These are phyloP conservation scores for Medauroidea extradentata DNA, from an alignment of 1,140 invertebrate species.

Conservation along the genomic window DNA sequence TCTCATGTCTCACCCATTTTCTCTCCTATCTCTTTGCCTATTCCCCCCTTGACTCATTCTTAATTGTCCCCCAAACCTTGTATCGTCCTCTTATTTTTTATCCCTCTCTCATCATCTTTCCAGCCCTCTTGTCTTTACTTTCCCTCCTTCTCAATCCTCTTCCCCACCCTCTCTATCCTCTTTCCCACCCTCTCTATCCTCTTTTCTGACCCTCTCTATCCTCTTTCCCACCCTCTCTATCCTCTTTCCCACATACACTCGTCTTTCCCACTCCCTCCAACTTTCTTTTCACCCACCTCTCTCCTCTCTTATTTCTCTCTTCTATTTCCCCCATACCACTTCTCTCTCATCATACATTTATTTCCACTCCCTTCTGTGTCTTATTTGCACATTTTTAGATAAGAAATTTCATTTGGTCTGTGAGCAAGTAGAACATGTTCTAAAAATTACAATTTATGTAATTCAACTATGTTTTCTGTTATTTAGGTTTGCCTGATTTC, in stretches of 20 bases:
- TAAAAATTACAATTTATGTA: no score
- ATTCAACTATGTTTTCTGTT: no score
- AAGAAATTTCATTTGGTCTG: no score
- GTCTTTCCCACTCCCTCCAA: not conserved
- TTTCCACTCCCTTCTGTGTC: no score
- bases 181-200: not conserved
- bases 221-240: not conserved
- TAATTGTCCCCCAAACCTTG: not conserved
- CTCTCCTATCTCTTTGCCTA: conserved; percentile 24
- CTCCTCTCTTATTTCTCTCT: not conserved
- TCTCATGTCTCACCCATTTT: not conserved
- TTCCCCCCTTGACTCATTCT: not conserved
- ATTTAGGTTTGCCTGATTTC: conserved; percentile 9
- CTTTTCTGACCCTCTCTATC: not conserved
- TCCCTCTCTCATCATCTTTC: no score
- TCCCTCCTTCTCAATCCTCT: not conserved
- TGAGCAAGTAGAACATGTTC: no score
- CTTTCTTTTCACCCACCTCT: not conserved
- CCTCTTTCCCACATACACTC: not conserved
- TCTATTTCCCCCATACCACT: no score
- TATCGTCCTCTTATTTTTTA: no score
- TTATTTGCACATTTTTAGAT: no score
- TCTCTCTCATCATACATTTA: no score
- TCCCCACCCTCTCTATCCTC: not conserved
- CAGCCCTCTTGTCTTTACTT: no score